These are phyloP conservation scores for Campylomormyrus numenius DNA, from an alignment of 2,113 vertebrate genomes.

Conservation along the genomic window DNA sequence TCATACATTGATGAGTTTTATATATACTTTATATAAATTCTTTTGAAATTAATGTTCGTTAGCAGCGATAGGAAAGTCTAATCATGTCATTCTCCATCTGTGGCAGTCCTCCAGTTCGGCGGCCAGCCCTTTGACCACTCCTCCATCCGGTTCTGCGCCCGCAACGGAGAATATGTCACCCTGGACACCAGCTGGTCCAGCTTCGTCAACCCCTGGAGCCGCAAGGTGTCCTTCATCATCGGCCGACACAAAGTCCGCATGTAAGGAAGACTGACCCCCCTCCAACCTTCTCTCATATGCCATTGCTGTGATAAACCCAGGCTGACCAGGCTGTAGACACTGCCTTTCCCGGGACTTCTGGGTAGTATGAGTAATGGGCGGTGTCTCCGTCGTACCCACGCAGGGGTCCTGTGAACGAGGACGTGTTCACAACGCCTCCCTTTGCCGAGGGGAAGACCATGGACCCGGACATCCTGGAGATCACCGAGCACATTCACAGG, in stretches of 20 bases:
- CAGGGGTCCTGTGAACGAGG: slow-evolving; percentile 72
- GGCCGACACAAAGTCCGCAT: slow-evolving; percentile 73
- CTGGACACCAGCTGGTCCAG: slow-evolving; percentile 78
- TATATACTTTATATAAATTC: neutral
- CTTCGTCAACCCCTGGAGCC: slow-evolving; percentile 75
- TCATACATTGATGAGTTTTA: neutral
- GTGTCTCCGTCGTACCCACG: neutral
- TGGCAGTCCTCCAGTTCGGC: slow-evolving; percentile 62
- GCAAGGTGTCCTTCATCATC: slow-evolving; percentile 74
- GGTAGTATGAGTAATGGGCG: neutral
- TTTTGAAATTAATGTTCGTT: neutral
- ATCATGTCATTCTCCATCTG: neutral
- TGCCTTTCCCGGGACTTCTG: neutral
- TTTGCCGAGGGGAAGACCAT: slow-evolving; percentile 52
- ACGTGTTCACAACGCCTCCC: slow-evolving; percentile 59
- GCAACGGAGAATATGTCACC: slow-evolving; percentile 71
- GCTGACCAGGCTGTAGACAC: neutral
- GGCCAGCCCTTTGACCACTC: slow-evolving; percentile 74
- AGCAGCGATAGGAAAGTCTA: neutral
- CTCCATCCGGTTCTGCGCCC: slow-evolving; percentile 67
- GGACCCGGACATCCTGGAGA: slow-evolving; percentile 59
- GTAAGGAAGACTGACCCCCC: slow-evolving; percentile 49
- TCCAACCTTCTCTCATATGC: neutral
- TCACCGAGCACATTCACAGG: slow-evolving; percentile 69
- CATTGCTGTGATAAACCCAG: neutral